Evolutionary conservation across 2,888 invertebrate genomes (phyloP), one percentile per base, ranked within the genome.

Genomic region (Amaurobius ferox): DNA sequence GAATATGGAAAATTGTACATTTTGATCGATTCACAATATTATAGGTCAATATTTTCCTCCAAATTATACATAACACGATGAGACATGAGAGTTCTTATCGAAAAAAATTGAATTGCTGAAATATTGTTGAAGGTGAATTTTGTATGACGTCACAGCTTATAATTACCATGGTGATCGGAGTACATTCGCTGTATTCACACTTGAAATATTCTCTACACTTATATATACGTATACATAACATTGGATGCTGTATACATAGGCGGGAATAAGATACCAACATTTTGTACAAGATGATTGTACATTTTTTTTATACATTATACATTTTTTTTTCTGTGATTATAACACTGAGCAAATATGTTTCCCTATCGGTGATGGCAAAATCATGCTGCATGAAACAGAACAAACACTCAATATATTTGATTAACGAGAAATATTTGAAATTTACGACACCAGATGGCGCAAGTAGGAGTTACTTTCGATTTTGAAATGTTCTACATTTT

Each of bases 261-360:
- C 44, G n/a, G 30, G 23, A 62, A 32, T 35, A n/a, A 23, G 62
- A 19, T 19, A 44, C 26, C 48, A 48, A 76, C 64, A 61, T 23
- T 76, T 67, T 76, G 48, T 76, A 76, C 76, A 76, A 76, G 48
- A 48, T 76, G 76, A 76, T 76, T 76, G 76, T 76, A 39, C 64
- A 64, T 28, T 28, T 13, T 39, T 66, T 35, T 23, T 55, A 55
- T 5, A 55, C 55, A 55, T 19, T 55, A 16, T 23, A 55, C 55
- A 55, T 3, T 16, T 44, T 2, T 55, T 55, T 23, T 44, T 44
- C n/a, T 16, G 23, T 55, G 23, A 55, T 55, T 23, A 55, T 19
- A 55, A 23, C 55, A 55, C 55, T 55, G 55, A 55, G 55, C 55
- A 55, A 55, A 55, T 55, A 55, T 11, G 55, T 55, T 55, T 6